Evolutionary conservation across 2,888 invertebrate species (phyloP).

Genomic region (Isoperla grammatica): DNA sequence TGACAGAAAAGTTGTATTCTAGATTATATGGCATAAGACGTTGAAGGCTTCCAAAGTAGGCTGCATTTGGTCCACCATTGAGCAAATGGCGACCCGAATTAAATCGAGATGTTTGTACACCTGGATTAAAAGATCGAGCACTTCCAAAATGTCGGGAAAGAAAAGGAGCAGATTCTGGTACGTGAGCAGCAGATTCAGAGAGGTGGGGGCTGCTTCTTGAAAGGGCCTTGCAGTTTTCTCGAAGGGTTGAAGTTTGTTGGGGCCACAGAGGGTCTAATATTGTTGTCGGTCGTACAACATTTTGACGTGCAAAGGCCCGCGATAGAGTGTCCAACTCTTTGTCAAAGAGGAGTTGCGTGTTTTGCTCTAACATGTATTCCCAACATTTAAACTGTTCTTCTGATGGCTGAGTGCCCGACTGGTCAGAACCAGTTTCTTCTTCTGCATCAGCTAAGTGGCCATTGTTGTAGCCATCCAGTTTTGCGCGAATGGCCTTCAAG

Average conservation of each 20-base stretch:
- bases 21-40: constrained; percentile 77
- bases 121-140: constrained; percentile 68
- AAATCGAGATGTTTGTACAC: constrained; percentile 34
- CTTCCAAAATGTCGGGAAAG: constrained; percentile 73
- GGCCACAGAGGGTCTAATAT: constrained; percentile 44
- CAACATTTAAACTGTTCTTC: constrained; percentile 89
- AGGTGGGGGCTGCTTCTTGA: constrained; percentile 65
- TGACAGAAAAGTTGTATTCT: constrained; percentile 78
- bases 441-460: constrained; percentile 35
- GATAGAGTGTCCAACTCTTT: constrained; percentile 79
- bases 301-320: constrained; percentile 32
- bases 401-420: constrained; percentile 54
- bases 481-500: constrained; percentile 21
- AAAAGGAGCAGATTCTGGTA: constrained; percentile 46
- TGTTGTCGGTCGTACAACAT: constrained; percentile 6
- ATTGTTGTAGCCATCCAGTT: constrained; percentile 30
- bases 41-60: constrained; percentile 81
- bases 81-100: constrained; percentile 55
- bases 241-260: constrained; percentile 41
- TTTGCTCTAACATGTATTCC: constrained; percentile 91
- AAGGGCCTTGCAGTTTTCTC: constrained; percentile 9
- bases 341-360: constrained; percentile 81
- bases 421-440: constrained; percentile 43
- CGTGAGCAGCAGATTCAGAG: constrained; percentile 42
- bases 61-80: constrained; percentile 74